Conservation (phyloP, 1,140 invertebrate species). For the Mercenaria mercenaria region DNA sequence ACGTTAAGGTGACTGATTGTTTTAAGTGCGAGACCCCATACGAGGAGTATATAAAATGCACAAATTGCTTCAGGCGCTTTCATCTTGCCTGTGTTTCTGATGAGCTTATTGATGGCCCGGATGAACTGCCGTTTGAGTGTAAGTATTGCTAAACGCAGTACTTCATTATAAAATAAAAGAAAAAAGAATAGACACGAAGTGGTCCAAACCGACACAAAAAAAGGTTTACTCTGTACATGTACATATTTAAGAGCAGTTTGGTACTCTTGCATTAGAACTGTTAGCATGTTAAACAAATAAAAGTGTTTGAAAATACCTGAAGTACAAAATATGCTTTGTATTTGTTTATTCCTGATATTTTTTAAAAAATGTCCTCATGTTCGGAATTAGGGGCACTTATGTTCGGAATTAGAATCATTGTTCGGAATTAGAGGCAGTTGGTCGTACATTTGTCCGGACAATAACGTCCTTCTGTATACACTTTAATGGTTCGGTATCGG, state of each 20-base stretch:
- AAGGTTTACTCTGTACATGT: too few species aligned
- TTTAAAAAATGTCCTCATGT: background rate
- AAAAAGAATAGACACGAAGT: too few species aligned
- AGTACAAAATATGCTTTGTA: too few species aligned
- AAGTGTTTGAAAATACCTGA: too few species aligned
- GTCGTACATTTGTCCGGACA: background rate
- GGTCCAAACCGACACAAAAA: too few species aligned
- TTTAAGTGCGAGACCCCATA: slow-evolving; percentile 5
- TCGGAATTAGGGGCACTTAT: background rate
- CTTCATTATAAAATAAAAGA: too few species aligned
- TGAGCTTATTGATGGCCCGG: background rate
- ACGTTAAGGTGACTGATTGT: background rate
- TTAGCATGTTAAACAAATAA: too few species aligned
- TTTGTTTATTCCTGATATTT: too few species aligned
- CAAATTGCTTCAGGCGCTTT: background rate
- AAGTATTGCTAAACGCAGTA: background rate
- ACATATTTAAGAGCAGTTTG: too few species aligned
- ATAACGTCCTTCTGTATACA: too few species aligned
- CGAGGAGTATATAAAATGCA: background rate
- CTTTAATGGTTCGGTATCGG: too few species aligned
- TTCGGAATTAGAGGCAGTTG: background rate
- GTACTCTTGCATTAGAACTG: too few species aligned
- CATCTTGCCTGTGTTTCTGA: background rate
- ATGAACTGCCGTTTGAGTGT: background rate
- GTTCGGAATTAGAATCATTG: background rate